These are phyloP conservation scores for Eremobia ochroleuca DNA, from an alignment of 2,888 invertebrate genomes.

Conservation along the genomic window DNA sequence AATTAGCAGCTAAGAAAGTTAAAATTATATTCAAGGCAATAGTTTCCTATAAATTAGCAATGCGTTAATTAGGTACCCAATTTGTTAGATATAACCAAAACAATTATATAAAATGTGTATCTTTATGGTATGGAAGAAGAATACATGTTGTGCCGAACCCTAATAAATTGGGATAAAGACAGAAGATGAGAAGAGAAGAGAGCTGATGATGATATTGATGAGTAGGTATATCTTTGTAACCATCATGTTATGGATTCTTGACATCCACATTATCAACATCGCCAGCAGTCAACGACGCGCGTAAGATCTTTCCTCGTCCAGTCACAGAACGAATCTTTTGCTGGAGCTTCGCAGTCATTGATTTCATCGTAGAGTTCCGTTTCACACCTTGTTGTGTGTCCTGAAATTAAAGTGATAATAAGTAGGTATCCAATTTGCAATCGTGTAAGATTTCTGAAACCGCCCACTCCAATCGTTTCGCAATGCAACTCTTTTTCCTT, in stretches of 20 bases:
- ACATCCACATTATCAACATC: not conserved
- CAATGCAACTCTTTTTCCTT: not conserved
- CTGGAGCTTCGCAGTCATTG: conserved; percentile 69
- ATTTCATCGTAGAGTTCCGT: conserved; percentile 62
- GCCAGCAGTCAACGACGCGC: conserved; percentile 4
- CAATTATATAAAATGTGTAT: not conserved
- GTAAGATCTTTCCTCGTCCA: conserved; percentile 36
- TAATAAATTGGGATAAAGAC: no score
- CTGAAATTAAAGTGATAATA: conserved; percentile 20
- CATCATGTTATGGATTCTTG: not conserved
- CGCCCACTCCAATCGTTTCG: not conserved
- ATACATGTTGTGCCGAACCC: no score
- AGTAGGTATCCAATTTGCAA: not conserved
- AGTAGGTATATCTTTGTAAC: not conserved
- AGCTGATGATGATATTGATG: no score
- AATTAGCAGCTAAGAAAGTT: not conserved
- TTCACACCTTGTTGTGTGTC: conserved; percentile 21
- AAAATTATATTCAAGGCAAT: not conserved
- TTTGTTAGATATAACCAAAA: not conserved
- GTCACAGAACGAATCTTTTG: conserved; percentile 64
- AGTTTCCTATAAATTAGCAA: not conserved
- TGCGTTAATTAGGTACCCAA: not conserved
- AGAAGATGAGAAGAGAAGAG: not conserved
- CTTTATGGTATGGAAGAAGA: not conserved
- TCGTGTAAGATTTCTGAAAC: not conserved